These are phyloP conservation scores for Galbula dea DNA, from an alignment of 2,113 vertebrate genomes.

Conservation along the genomic window DNA sequence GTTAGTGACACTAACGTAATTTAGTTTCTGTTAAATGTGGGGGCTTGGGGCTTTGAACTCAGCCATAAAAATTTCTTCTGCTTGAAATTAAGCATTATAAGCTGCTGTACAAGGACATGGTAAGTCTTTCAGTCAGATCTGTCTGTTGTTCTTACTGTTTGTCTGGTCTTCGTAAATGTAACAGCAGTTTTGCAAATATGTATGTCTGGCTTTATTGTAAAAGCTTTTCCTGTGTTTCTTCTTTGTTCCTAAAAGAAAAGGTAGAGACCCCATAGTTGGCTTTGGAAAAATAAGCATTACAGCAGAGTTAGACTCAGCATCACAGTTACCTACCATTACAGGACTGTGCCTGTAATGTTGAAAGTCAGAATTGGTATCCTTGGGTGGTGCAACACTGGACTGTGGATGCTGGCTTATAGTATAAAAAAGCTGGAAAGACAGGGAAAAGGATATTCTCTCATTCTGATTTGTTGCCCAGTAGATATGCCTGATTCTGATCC, in stretches of 20 bases:
- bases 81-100: neutral
- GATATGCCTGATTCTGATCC: neutral
- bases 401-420: neutral
- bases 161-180: neutral
- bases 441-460: neutral
- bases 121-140: neutral
- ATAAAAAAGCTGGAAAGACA: neutral
- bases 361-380: neutral
- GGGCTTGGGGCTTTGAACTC: neutral
- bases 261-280: neutral
- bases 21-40: neutral
- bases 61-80: neutral
- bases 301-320: neutral
- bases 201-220: neutral
- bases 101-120: neutral
- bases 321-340: neutral
- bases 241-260: neutral
- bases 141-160: neutral
- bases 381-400: neutral
- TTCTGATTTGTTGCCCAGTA: neutral
- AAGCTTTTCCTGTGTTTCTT: neutral
- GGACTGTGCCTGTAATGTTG: neutral
- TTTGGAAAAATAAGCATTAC: neutral
- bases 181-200: neutral
- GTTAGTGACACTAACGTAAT: neutral